Conservation (phyloP, 2,888 invertebrate species). For the Zaprionus lineosus region DNA sequence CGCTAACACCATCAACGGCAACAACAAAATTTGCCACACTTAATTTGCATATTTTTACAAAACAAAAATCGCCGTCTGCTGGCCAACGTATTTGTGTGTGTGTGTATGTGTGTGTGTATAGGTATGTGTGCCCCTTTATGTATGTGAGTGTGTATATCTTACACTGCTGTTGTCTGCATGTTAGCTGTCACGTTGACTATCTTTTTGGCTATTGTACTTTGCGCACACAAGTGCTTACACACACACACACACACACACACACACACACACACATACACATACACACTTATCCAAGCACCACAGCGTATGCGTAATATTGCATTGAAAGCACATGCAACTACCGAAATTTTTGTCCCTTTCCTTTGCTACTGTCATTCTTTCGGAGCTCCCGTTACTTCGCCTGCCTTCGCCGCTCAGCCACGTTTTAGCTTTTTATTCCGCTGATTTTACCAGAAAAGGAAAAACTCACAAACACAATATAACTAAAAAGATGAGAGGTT, state of each 20-base stretch:
- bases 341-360: slow-evolving; percentile 38
- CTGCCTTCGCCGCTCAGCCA: slow-evolving; percentile 43
- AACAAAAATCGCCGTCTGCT: slow-evolving; percentile 47
- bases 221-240: slow-evolving; percentile 28
- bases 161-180: slow-evolving; percentile 51
- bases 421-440: slow-evolving; percentile 19
- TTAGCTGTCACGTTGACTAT: slow-evolving; percentile 68
- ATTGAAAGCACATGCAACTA: slow-evolving; percentile 48
- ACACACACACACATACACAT: slow-evolving; percentile 25
- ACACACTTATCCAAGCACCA: slow-evolving; percentile 38
- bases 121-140: no score
- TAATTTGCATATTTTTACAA: slow-evolving; percentile 74
- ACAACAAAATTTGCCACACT: slow-evolving; percentile 65
- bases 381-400: neutral
- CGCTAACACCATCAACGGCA: no score
- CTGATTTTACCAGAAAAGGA: slow-evolving; percentile 10
- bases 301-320: slow-evolving; percentile 75
- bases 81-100: no score
- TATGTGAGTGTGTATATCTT: slow-evolving; percentile 16
- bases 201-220: slow-evolving; percentile 54
- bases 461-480: no score
- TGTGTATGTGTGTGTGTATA: slow-evolving; percentile 14
- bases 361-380: slow-evolving; percentile 7
- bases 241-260: no score
- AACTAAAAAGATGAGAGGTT: slow-evolving; percentile 16